Base-by-base conservation (phyloP, 1,140 invertebrate species). In the Drosophila kikkawai region DNA sequence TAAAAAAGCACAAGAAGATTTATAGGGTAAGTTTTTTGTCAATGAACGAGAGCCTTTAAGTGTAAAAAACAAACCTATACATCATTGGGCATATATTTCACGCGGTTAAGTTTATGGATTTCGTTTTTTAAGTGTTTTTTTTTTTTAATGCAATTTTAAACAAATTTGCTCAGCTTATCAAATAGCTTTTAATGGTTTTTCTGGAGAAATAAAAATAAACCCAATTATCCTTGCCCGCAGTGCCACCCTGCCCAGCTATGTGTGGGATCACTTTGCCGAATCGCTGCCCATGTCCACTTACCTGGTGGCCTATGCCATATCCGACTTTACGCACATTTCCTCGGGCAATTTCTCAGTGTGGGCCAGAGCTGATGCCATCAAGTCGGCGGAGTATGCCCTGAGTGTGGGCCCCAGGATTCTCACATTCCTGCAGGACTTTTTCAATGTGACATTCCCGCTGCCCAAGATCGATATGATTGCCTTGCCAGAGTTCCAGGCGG, bases 231-330 rank as follows among this genome's bases (percentile, higher is more conserved):
- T 48, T 8, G 0, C 7, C 34, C 17, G 0, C 15, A 92, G 91
- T 36, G 76, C 76, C 44, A 80, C 93, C 7, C 93, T 92, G 17
- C 80, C 96, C 39, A 92, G 94, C 8, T 98, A 97, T 92, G 94
- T 95, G 8, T 96, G 96, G 95, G 97, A 98, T 91, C 94, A 96
- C 63, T 99, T 96, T 88, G 94, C 96, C 26, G 95, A 96, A 76
- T 97, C 96, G 0, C 94, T 98, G 8, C 96, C 96, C 22, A 99
- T 99, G 98, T 98, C 98, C 0, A 98, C 98, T 0, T 99, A 99
- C 91, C 93, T 99, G 26, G 96, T 99, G 2, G 98, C 98, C 1
- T 98, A 98, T 87, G 95, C 97, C 45, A 96, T 99, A 1, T 96
- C 96, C n/a, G 98, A 99, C 91, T 98, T 99, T 74, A 94, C 95